Conservation (phyloP, 2,888 invertebrate genomes). For the Nasonovia ribisnigri region DNA sequence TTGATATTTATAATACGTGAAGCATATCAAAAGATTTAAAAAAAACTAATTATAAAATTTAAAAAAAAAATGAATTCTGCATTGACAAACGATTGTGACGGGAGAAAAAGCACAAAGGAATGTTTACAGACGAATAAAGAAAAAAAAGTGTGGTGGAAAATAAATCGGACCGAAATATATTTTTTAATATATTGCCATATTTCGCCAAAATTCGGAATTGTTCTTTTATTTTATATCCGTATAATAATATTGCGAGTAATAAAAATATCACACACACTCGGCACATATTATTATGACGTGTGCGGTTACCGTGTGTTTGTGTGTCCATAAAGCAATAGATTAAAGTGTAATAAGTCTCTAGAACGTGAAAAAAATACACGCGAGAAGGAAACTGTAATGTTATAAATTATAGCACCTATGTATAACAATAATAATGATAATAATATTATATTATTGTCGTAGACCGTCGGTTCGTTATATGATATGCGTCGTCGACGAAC, state of each 20-base stretch:
- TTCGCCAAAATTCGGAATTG: not conserved
- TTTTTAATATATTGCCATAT: not conserved
- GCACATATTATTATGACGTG: not conserved
- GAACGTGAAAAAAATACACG: not conserved
- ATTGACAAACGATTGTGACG: not conserved
- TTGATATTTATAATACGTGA: not conserved
- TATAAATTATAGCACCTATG: not conserved
- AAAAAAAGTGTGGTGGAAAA: not conserved
- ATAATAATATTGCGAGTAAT: not conserved
- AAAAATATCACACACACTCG: constrained; percentile 1
- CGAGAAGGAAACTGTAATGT: not conserved
- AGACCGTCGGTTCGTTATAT: not conserved
- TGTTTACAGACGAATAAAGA: not conserved
- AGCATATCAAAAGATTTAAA: not conserved
- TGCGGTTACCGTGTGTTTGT: not conserved
- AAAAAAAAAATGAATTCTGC: not conserved
- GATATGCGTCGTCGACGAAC: not conserved
- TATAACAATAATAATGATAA: not conserved
- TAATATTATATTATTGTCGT: not conserved
- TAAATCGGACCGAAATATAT: not conserved
- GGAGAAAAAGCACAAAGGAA: not conserved
- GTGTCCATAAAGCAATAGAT: not conserved
- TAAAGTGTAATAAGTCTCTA: not conserved
- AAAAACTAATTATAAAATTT: not conserved
- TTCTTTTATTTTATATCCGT: not conserved